A percentile compares a stretch with the other conserved stretches of the same genome.
Conservation (phyloP, 2,797 vertebrate genomes). For the Lithobates sylvaticus region DNA sequence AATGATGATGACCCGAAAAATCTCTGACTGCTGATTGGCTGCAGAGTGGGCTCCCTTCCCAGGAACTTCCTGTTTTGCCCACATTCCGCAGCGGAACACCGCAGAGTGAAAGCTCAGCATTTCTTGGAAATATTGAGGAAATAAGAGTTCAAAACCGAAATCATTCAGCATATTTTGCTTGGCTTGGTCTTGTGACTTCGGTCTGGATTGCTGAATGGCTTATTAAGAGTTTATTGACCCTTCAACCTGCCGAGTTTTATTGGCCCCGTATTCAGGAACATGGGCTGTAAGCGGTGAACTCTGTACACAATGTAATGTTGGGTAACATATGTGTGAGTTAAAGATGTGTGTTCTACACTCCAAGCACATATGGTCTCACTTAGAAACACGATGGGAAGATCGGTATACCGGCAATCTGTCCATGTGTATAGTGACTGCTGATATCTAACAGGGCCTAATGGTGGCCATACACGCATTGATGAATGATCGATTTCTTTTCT, state of each 20-base stretch:
- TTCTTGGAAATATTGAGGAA: constrained; percentile 40
- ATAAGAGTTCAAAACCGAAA: constrained; percentile 32
- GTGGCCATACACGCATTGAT: too few species aligned
- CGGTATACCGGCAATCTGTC: too few species aligned
- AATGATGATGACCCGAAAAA: not conserved
- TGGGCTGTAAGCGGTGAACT: not conserved
- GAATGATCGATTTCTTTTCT: too few species aligned
- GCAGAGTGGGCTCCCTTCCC: constrained; percentile 9
- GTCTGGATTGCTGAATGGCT: not conserved
- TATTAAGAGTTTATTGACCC: not conserved
- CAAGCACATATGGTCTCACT: too few species aligned
- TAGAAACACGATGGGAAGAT: too few species aligned
- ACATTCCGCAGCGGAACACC: constrained; percentile 42
- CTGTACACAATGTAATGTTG: not conserved
- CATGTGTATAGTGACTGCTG: too few species aligned
- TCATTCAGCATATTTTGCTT: constrained; percentile 18
- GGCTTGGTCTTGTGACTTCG: not conserved
- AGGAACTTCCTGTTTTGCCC: constrained; percentile 48
- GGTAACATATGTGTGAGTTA: too few species aligned
- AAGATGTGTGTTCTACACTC: too few species aligned
- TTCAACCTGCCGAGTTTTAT: not conserved
- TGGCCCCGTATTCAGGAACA: not conserved
- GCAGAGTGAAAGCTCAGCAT: constrained; percentile 46
- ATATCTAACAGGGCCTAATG: too few species aligned
- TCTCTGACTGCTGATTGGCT: not conserved